A percentile compares a stretch with the other conserved stretches of the same genome.
Evolutionary conservation across 2,113 vertebrate genomes (phyloP).

Genomic region (Epinephelus cyanopodus): DNA sequence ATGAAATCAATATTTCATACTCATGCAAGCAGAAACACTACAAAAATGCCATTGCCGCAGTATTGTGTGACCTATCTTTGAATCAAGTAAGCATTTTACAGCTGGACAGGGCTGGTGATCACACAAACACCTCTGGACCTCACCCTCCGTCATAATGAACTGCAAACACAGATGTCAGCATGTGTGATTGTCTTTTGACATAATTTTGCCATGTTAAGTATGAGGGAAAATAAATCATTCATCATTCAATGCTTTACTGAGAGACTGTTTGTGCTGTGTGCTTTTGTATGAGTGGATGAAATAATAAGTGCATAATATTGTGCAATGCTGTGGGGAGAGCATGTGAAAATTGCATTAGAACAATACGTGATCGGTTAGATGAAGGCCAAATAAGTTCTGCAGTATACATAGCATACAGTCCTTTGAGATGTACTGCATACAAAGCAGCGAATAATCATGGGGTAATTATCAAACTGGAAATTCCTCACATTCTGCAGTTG

Average conservation of each 20-base stretch:
- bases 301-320: not conserved
- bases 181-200: not conserved
- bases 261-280: not conserved
- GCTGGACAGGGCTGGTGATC: not conserved
- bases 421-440: not conserved
- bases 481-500: slow-evolving; percentile 34
- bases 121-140: not conserved
- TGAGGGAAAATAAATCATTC: not conserved
- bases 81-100: too few relatives aligned
- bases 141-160: not conserved
- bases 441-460: slow-evolving; percentile 26
- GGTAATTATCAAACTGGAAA: slow-evolving; percentile 49
- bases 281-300: not conserved
- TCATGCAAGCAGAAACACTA: not conserved
- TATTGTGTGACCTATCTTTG: too few relatives aligned
- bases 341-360: not conserved
- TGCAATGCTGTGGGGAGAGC: not conserved
- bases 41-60: not conserved
- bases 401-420: not conserved
- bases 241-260: not conserved
- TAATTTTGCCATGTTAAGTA: not conserved
- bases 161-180: not conserved
- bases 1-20: not conserved
- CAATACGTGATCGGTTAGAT: not conserved
- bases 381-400: slow-evolving; percentile 1